These are phyloP conservation scores for Phylloscopus trochilus DNA, from an alignment of 2,113 vertebrate species.

Conservation along the genomic window DNA sequence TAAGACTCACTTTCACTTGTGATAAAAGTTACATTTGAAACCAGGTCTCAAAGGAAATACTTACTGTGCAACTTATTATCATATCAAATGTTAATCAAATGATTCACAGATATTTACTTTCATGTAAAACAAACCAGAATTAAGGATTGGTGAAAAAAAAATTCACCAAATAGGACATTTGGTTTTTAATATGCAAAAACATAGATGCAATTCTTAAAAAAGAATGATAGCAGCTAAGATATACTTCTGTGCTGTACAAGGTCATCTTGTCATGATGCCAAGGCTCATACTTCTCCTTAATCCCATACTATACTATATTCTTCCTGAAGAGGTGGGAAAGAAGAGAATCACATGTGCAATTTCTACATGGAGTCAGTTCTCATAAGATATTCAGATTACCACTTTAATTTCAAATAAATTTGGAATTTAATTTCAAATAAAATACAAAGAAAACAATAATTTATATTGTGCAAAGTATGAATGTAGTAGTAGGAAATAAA, in stretches of 20 bases:
- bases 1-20: background rate
- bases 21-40: conserved; percentile 26
- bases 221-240: background rate
- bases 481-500: background rate
- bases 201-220: background rate
- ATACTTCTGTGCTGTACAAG: background rate
- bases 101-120: background rate
- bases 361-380: background rate
- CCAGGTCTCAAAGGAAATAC: conserved; percentile 15
- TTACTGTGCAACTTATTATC: background rate
- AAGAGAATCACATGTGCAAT: background rate
- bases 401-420: background rate
- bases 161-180: background rate
- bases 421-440: background rate
- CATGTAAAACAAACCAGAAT: background rate
- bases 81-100: background rate
- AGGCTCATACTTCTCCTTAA: background rate
- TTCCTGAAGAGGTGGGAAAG: background rate
- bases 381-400: background rate
- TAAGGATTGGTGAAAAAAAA: background rate
- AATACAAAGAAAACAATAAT: background rate
- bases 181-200: background rate
- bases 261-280: background rate
- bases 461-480: background rate
- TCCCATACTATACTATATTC: background rate